Percentiles rank a stretch among this genome's conserved stretches.
These are phyloP conservation scores for Pelecanus crispus DNA, from an alignment of 2,113 vertebrate species.

Conservation along the genomic window DNA sequence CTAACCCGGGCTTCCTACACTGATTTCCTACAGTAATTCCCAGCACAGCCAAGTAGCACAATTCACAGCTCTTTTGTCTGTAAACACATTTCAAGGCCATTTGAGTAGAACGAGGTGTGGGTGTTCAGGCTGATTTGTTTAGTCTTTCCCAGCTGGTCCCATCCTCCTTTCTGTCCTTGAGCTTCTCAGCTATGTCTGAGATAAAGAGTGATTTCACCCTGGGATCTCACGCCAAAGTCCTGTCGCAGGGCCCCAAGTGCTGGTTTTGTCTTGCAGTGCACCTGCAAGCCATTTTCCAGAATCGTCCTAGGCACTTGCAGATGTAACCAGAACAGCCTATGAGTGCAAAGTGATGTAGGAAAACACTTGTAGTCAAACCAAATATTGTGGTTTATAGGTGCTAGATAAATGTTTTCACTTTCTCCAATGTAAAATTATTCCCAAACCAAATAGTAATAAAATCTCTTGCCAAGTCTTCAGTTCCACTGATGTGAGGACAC, in stretches of 20 bases:
- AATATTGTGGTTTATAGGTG: background rate
- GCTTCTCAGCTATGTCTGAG: background rate
- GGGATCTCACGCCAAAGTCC: background rate
- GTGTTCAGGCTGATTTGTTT: background rate
- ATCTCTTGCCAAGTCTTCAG: background rate
- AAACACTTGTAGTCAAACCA: background rate
- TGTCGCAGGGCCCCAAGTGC: background rate
- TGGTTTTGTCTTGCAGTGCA: background rate
- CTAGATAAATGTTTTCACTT: background rate
- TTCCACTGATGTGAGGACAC: too few relatives aligned
- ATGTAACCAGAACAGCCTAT: background rate
- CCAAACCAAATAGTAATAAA: background rate
- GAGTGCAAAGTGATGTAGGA: background rate
- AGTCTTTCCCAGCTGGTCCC: background rate
- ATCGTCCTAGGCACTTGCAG: background rate
- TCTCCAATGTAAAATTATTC: background rate
- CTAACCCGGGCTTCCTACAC: background rate
- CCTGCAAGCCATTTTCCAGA: background rate
- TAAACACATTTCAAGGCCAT: conserved; percentile 17
- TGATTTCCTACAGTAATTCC: background rate
- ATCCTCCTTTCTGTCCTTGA: background rate
- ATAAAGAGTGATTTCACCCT: background rate
- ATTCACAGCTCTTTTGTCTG: background rate
- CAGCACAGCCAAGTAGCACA: background rate
- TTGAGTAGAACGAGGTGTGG: background rate